These are phyloP conservation scores for Hydraecia micacea DNA, from an alignment of 2,888 invertebrate species.

Conservation along the genomic window DNA sequence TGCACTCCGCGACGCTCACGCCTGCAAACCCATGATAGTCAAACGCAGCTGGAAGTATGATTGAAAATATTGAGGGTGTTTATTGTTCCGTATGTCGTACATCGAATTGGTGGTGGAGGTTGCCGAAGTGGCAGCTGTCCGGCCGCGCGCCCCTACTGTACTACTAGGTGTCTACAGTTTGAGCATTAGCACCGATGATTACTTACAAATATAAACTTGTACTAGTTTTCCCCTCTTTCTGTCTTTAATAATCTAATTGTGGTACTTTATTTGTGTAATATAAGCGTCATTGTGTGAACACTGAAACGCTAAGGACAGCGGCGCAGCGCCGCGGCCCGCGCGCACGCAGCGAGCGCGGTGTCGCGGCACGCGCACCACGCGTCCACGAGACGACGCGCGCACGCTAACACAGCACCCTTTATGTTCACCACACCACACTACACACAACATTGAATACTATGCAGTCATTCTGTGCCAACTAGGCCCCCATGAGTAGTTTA, in stretches of 20 bases:
- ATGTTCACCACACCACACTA: conserved; percentile 19
- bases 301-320: conserved; percentile 45
- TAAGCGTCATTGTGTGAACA: conserved; percentile 26
- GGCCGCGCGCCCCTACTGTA: conserved; percentile 36
- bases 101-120: neutral
- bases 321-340: conserved; percentile 35
- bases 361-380: conserved; percentile 27
- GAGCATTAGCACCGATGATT: conserved; percentile 48
- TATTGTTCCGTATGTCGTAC: neutral
- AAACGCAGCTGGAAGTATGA: conserved; percentile 42
- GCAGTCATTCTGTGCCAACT: neutral
- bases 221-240: conserved; percentile 54
- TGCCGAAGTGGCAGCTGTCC: conserved; percentile 55
- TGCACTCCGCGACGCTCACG: conserved; percentile 3
- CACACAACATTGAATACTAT: conserved; percentile 1
- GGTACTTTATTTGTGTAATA: conserved; percentile 46
- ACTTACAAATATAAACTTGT: conserved; percentile 47
- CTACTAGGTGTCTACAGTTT: conserved; percentile 46
- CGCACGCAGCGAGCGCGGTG: conserved; percentile 18
- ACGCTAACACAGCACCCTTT: conserved; percentile 48
- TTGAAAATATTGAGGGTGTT: neutral
- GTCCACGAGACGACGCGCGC: conserved; percentile 45
- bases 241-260: conserved; percentile 49
- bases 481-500: conserved; percentile 1
- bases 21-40: neutral